Percentiles rank a stretch among this genome's conserved stretches.
These are phyloP conservation scores for Phenacoccus solenopsis DNA, from an alignment of 1,140 invertebrate species.

Conservation along the genomic window DNA sequence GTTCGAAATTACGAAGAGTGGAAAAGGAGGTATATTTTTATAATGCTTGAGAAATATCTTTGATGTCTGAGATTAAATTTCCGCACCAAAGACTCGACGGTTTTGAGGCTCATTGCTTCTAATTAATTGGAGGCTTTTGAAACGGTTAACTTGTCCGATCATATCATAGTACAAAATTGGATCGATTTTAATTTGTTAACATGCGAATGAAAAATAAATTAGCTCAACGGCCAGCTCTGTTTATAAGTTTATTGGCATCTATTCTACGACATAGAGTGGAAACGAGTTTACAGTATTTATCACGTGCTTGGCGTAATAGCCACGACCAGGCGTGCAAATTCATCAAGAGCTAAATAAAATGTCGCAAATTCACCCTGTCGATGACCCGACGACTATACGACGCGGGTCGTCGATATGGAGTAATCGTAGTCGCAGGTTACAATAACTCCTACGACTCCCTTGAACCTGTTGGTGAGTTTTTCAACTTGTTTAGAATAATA, in stretches of 20 bases:
- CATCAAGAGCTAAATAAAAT: not conserved
- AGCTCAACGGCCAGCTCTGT: not conserved
- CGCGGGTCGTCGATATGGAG: too few relatives aligned
- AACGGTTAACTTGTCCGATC: too few relatives aligned
- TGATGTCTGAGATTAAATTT: too few relatives aligned
- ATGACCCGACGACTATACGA: not conserved
- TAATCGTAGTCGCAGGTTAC: not conserved
- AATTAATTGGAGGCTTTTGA: too few relatives aligned
- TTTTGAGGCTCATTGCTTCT: too few relatives aligned
- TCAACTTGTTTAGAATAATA: not conserved
- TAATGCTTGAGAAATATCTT: too few relatives aligned
- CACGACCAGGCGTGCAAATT: not conserved
- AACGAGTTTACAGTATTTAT: not conserved
- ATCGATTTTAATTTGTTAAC: not conserved
- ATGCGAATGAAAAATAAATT: not conserved
- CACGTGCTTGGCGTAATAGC: not conserved
- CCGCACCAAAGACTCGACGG: too few relatives aligned
- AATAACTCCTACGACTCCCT: constrained; percentile 1
- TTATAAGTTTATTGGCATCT: not conserved
- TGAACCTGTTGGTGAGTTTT: not conserved
- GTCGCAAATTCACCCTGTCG: not conserved
- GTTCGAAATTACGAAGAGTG: too few relatives aligned
- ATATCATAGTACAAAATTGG: too few relatives aligned
- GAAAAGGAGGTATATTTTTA: too few relatives aligned
- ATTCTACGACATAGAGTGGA: not conserved